A percentile compares a stretch with the other conserved stretches of the same genome.
Conservation (phyloP, 2,888 invertebrate species). For the Empis livida region DNA sequence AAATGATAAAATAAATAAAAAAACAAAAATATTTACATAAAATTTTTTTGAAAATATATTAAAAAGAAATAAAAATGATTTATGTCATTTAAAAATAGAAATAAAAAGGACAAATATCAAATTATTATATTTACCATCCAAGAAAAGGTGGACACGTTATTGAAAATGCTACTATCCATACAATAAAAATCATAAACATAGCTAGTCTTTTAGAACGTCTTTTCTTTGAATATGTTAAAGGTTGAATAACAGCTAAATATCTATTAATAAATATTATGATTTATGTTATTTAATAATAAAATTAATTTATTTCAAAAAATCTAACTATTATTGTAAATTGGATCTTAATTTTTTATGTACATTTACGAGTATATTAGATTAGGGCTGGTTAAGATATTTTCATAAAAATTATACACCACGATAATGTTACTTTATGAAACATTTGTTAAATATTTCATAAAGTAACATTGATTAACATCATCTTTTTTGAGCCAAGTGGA, state of each 20-base stretch:
- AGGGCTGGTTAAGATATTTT: too few relatives aligned
- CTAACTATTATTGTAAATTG: too few relatives aligned
- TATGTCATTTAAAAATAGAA: background rate
- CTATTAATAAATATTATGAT: conserved; percentile 23
- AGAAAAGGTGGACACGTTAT: conserved; percentile 94
- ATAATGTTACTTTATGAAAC: too few relatives aligned
- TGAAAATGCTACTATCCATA: conserved; percentile 80
- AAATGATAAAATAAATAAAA: background rate
- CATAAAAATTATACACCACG: too few relatives aligned
- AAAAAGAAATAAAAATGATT: background rate
- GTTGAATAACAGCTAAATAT: conserved; percentile 88
- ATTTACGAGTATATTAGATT: too few relatives aligned
- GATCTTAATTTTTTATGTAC: too few relatives aligned
- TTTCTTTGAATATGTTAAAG: conserved; percentile 80
- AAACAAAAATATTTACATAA: background rate
- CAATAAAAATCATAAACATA: conserved; percentile 72
- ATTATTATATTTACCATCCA: conserved; percentile 57
- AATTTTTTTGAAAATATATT: too few relatives aligned
- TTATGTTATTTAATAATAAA: too few relatives aligned
- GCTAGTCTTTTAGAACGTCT: conserved; percentile 75
- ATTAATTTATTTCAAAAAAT: too few relatives aligned
- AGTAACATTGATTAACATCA: too few relatives aligned
- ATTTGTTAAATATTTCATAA: too few relatives aligned
- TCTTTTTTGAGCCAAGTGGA: too few relatives aligned
- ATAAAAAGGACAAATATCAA: background rate